A percentile compares a stretch with the other conserved stretches of the same genome.
These are phyloP conservation scores for Umimayanthus chanpuru DNA, from an alignment of 92 coral and sea anemone species.

Conservation along the genomic window DNA sequence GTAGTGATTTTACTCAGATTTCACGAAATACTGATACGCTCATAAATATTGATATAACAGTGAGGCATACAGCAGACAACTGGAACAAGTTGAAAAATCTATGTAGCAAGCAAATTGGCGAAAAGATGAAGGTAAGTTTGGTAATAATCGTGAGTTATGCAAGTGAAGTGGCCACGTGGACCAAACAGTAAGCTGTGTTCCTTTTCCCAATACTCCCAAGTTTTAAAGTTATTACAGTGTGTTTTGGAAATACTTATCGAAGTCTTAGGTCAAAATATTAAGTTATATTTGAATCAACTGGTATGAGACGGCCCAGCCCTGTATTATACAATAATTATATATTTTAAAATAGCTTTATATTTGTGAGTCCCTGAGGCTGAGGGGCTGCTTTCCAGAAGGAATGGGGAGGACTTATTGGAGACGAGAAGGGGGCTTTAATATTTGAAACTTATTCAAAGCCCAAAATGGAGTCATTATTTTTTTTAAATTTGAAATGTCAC, in stretches of 20 bases:
- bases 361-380: too few species aligned
- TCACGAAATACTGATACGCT: constrained; percentile 15
- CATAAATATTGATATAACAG: constrained; percentile 52
- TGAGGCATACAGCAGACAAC: constrained; percentile 88
- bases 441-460: too few species aligned
- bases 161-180: constrained; percentile 23
- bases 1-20: not conserved
- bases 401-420: too few species aligned
- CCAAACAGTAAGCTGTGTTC: not conserved
- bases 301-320: not conserved
- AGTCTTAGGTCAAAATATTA: not conserved
- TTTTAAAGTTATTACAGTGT: not conserved
- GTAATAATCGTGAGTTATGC: not conserved
- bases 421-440: too few species aligned
- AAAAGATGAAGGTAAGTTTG: constrained; percentile 90
- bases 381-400: too few species aligned
- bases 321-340: too few species aligned
- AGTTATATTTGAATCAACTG: not conserved
- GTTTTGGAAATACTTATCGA: not conserved
- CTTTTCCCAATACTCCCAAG: not conserved
- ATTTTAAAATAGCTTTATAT: too few species aligned
- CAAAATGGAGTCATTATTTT: too few species aligned
- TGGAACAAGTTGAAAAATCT: constrained; percentile 97
- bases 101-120: constrained; percentile 98
- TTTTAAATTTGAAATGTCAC: too few species aligned